Conservation (phyloP, 2,113 vertebrate genomes). For the Labeo rohita region DNA sequence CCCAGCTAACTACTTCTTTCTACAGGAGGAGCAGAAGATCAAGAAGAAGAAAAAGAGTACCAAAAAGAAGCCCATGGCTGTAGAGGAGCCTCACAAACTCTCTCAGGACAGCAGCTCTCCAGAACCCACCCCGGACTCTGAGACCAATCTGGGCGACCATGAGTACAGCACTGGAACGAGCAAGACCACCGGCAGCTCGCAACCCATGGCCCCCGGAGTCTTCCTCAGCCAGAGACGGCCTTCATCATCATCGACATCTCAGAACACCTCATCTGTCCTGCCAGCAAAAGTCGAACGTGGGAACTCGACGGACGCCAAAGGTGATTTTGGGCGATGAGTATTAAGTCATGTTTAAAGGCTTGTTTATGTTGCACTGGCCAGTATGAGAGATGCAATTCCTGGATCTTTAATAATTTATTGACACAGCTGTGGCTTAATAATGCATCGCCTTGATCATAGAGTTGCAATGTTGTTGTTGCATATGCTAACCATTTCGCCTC, state of each 20-base stretch:
- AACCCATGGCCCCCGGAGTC: slow-evolving; percentile 94
- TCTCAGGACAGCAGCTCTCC: slow-evolving; percentile 92
- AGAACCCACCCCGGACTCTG: slow-evolving; percentile 85
- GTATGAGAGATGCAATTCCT: not conserved
- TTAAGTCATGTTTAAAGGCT: slow-evolving; percentile 1
- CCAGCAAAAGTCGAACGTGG: slow-evolving; percentile 84
- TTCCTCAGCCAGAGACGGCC: slow-evolving; percentile 92
- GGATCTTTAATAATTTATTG: not conserved
- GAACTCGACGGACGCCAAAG: slow-evolving; percentile 75
- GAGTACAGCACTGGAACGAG: slow-evolving; percentile 86
- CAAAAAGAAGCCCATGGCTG: slow-evolving; percentile 87
- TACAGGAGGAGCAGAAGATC: slow-evolving; percentile 92
- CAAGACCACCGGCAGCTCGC: slow-evolving; percentile 81
- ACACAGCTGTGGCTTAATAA: slow-evolving; percentile 30
- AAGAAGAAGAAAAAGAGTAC: slow-evolving; percentile 93
- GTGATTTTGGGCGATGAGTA: slow-evolving; percentile 57
- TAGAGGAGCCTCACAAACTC: slow-evolving; percentile 73
- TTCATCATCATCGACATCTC: slow-evolving; percentile 89
- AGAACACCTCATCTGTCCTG: slow-evolving; percentile 80
- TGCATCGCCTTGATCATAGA: slow-evolving; percentile 53
- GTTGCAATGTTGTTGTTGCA: not conserved
- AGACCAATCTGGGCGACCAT: slow-evolving; percentile 88
- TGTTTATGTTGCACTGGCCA: not conserved
- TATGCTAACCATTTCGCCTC: slow-evolving; percentile 13
- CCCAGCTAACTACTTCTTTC: slow-evolving; percentile 18